Evolutionary conservation across 2,888 invertebrate genomes (phyloP).

Genomic region (Clepsis dumicolana): DNA sequence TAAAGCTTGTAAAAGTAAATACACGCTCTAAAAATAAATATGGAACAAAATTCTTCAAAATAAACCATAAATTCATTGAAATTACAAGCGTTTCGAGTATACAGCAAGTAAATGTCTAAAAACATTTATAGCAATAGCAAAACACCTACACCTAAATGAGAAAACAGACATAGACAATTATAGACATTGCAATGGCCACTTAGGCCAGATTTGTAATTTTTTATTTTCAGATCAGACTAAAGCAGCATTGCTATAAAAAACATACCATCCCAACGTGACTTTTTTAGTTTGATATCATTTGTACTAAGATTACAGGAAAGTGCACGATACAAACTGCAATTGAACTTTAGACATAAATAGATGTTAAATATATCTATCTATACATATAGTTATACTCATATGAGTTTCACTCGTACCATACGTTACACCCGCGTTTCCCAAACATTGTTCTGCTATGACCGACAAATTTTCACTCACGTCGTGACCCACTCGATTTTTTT

Average conservation of each 20-base stretch:
- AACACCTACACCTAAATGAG: conserved; percentile 28
- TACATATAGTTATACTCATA: too few relatives aligned
- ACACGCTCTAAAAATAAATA: conserved; percentile 12
- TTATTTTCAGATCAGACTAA: not conserved
- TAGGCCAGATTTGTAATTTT: not conserved
- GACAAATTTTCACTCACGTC: too few relatives aligned
- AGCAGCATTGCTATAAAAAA: not conserved
- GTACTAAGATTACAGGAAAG: too few relatives aligned
- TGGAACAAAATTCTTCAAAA: not conserved
- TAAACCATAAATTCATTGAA: not conserved
- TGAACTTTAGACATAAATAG: too few relatives aligned
- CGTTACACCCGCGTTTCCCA: too few relatives aligned
- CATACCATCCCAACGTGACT: not conserved
- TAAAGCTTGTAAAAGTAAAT: conserved; percentile 2
- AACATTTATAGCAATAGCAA: conserved; percentile 16
- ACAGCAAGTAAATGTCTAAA: conserved; percentile 25
- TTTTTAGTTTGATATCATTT: not conserved
- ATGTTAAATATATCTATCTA: too few relatives aligned
- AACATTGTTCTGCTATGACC: too few relatives aligned
- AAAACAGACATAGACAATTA: conserved; percentile 6
- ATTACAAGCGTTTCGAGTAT: conserved; percentile 11
- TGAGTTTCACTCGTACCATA: too few relatives aligned
- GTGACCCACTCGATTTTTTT: too few relatives aligned
- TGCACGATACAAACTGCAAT: too few relatives aligned
- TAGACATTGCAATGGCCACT: conserved; percentile 7